Evolutionary conservation across 2,888 invertebrate genomes (phyloP), one percentile per base, ranked within the genome.

Genomic region (Fragum whitleyi): DNA sequence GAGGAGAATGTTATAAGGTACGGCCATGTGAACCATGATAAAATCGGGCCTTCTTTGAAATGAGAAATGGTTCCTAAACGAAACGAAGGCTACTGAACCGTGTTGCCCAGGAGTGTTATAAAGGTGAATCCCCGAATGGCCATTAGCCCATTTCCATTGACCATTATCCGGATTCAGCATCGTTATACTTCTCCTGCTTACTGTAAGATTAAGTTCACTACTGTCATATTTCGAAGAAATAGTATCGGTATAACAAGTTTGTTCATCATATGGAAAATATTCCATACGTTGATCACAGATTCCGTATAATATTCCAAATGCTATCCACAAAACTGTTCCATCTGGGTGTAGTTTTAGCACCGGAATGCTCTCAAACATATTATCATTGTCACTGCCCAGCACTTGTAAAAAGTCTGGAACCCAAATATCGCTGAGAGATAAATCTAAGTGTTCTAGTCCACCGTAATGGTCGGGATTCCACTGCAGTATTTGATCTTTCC

Each of bases 251-350:
- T n/a, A 28, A 16, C 61, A 61, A 2, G 61, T 32, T 14, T 61
- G 61, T 32, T 32, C 11, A 32, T 61, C 61, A 32, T 32, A 61
- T 19, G 61, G 61, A 32, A 28, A 61, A 61, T 32, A 61, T n/a
- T 29, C 28, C 61, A 61, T 61, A 7, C 28, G n/a, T 61, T 61
- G 61, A 28, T 61, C 61, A 61, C 61, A 61, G 9, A 36, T 28
- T 19, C 61, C 61, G 19, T 9, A 14, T 16, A 61, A 36, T 16
- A 16, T 29, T 0, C 61, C 32, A 9, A 19, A 28, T 9, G 32
- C 3, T 7, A 61, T 9, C 61, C 32, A 61, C 5, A n/a, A 28
- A 0, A 32, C 32, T 2, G 19, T n/a, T 3, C 61, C 61, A 36
- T 61, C 29, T 0, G 61, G 14, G 47, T 47, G 47, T 28, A 32